These are phyloP conservation scores for Bicyclus anynana DNA, from an alignment of 1,140 invertebrate genomes.

Conservation along the genomic window DNA sequence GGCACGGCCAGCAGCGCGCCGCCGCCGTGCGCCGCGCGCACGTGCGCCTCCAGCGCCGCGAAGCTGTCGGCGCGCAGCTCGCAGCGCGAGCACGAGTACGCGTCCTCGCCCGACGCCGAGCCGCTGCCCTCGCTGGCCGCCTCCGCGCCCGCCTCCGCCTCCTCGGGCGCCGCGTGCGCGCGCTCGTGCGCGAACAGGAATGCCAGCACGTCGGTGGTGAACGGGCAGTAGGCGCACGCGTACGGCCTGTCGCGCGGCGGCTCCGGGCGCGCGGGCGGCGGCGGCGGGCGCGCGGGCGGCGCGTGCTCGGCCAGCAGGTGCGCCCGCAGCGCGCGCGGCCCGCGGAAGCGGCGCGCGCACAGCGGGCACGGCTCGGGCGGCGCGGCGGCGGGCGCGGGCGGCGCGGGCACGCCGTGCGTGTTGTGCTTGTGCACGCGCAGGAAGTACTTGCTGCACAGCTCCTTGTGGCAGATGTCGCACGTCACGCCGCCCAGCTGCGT, in stretches of 20 bases:
- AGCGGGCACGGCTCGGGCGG: slow-evolving; percentile 86
- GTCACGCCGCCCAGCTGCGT: slow-evolving; percentile 94
- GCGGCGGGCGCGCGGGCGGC: slow-evolving; percentile 76
- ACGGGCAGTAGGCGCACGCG: slow-evolving; percentile 92
- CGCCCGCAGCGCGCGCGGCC: slow-evolving; percentile 92
- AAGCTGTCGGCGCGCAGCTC: slow-evolving; percentile 81
- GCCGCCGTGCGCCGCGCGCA: slow-evolving; percentile 80
- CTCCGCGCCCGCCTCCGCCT: slow-evolving; percentile 29
- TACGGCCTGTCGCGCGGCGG: slow-evolving; percentile 83
- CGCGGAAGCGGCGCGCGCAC: slow-evolving; percentile 92
- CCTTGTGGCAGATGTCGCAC: slow-evolving; percentile 98
- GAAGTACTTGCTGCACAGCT: slow-evolving; percentile 98
- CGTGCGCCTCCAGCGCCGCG: slow-evolving; percentile 81
- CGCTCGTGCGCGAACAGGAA: slow-evolving; percentile 95
- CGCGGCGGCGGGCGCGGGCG: slow-evolving; percentile 76
- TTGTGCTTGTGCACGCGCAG: slow-evolving; percentile 98
- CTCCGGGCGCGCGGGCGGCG: slow-evolving; percentile 76
- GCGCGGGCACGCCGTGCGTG: slow-evolving; percentile 92
- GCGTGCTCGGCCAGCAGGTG: slow-evolving; percentile 92
- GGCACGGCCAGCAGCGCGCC: slow-evolving; percentile 82
- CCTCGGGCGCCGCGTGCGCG: slow-evolving; percentile 80
- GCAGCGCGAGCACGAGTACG: slow-evolving; percentile 82
- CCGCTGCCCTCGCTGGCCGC: slow-evolving; percentile 35
- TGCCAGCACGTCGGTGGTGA: slow-evolving; percentile 91
- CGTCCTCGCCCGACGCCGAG: slow-evolving; percentile 38